Conservation (phyloP, 2,113 vertebrate genomes). For the Indicator maculatus region DNA sequence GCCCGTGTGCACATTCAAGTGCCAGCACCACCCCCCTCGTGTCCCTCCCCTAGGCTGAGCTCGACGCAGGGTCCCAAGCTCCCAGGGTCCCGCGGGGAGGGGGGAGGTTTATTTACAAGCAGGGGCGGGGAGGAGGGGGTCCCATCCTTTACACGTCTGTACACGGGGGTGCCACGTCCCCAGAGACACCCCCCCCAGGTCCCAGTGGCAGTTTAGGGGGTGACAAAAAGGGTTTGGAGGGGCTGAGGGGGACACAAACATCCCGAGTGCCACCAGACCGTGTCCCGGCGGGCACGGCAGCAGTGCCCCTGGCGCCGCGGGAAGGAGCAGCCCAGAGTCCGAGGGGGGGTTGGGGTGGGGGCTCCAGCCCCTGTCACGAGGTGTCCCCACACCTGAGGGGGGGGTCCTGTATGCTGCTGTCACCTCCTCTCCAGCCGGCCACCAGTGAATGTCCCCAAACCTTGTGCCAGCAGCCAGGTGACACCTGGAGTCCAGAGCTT, state of each 20-base stretch:
- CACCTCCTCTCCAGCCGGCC: neutral
- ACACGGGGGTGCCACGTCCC: neutral
- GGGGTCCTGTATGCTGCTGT: neutral
- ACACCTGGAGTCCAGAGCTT: neutral
- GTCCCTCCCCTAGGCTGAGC: neutral
- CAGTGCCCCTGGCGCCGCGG: neutral
- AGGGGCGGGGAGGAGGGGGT: neutral
- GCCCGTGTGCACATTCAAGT: too few species aligned
- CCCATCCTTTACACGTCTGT: neutral
- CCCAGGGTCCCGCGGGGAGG: neutral
- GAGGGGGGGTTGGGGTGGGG: neutral
- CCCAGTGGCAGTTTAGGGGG: neutral
- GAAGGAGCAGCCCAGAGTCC: neutral
- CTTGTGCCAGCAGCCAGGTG: neutral
- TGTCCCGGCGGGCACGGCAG: too few species aligned
- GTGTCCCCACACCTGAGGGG: neutral
- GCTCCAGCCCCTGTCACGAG: neutral
- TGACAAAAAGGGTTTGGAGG: too few species aligned
- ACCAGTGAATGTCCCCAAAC: neutral
- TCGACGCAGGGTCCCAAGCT: neutral
- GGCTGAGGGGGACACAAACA: neutral
- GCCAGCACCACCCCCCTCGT: neutral
- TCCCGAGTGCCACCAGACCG: neutral
- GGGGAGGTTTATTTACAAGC: slow-evolving; percentile 47
- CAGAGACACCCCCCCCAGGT: neutral